Conservation (phyloP, 1,140 invertebrate species). For the Pogonognathellus flavescens region DNA sequence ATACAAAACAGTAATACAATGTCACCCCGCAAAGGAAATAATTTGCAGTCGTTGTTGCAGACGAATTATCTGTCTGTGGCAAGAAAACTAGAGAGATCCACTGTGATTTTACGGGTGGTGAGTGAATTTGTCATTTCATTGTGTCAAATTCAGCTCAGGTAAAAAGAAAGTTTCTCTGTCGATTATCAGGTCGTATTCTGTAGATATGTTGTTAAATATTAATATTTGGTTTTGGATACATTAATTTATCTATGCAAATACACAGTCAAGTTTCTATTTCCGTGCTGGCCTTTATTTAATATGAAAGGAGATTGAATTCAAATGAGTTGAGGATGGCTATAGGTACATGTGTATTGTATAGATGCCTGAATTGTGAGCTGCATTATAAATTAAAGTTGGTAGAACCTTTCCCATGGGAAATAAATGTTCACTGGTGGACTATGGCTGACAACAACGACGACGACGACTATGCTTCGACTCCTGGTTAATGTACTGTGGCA, state of each 20-base stretch:
- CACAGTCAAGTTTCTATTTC: neutral
- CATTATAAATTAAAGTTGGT: constrained; percentile 9
- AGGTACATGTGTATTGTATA: neutral
- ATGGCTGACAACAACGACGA: too few relatives aligned
- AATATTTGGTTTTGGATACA: neutral
- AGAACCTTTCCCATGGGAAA: neutral
- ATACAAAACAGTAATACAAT: too few relatives aligned
- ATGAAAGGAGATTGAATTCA: constrained; percentile 18
- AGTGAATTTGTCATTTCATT: too few relatives aligned
- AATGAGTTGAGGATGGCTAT: constrained; percentile 18
- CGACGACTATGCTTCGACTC: neutral
- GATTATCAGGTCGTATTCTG: too few relatives aligned
- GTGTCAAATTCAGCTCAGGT: too few relatives aligned
- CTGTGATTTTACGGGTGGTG: too few relatives aligned
- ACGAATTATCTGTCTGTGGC: too few relatives aligned
- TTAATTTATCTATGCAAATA: constrained; percentile 20
- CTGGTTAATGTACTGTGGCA: constrained; percentile 31
- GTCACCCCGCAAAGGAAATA: too few relatives aligned
- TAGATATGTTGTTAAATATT: too few relatives aligned
- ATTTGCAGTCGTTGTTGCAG: too few relatives aligned
- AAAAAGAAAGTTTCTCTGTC: too few relatives aligned
- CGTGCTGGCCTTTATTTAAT: neutral
- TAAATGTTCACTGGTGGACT: constrained; percentile 8
- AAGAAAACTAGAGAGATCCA: too few relatives aligned
- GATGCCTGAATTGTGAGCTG: neutral